Percentiles rank a stretch among this genome's conserved stretches.
Conservation (phyloP, 2,888 invertebrate genomes). For the Listrodromus nycthemerus region DNA sequence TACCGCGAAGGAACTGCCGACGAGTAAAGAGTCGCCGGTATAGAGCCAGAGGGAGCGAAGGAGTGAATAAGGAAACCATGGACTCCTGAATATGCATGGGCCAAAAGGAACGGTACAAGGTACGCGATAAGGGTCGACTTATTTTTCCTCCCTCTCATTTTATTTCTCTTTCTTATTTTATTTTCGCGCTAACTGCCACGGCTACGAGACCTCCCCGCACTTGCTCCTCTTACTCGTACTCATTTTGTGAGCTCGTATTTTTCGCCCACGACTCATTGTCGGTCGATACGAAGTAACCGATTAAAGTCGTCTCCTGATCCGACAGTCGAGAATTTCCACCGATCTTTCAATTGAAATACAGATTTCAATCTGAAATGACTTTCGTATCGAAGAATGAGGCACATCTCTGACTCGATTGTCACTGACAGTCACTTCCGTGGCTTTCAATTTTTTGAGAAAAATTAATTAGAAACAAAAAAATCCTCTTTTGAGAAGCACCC, state of each 20-base stretch:
- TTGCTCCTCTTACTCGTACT: constrained; percentile 1
- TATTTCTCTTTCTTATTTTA: constrained; percentile 81
- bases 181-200: constrained; percentile 82
- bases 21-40: constrained; percentile 60
- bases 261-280: constrained; percentile 2
- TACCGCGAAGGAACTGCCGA: constrained; percentile 50
- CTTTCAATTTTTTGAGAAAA: no score
- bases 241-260: not conserved
- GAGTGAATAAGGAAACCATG: constrained; percentile 68
- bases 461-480: no score
- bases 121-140: constrained; percentile 83
- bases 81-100: constrained; percentile 83
- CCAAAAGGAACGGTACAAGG: constrained; percentile 81
- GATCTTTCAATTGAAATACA: no score
- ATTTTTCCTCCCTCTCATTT: constrained; percentile 83
- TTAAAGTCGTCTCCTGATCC: not conserved
- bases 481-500: no score
- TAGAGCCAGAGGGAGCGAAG: constrained; percentile 67
- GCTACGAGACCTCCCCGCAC: constrained; percentile 57
- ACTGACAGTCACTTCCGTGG: no score
- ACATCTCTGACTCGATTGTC: no score
- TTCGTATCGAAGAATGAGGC: no score
- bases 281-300: constrained; percentile 32
- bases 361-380: no score
- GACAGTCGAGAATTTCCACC: no score